These are phyloP conservation scores for Bombus picipes DNA, from an alignment of 1,140 invertebrate genomes.

Conservation along the genomic window DNA sequence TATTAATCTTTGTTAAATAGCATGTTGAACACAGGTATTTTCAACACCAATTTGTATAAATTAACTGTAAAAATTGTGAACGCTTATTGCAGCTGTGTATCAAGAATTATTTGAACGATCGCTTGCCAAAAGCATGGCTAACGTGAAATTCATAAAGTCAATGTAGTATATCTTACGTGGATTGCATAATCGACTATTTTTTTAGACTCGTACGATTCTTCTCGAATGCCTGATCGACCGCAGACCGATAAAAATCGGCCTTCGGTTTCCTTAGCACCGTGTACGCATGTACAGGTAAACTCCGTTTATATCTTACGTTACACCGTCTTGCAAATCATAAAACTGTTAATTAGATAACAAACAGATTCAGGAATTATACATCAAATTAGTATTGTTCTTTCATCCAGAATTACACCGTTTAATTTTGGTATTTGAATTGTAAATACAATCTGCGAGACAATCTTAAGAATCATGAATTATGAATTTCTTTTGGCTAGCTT, in stretches of 20 bases:
- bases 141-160: neutral
- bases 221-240: neutral
- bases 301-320: neutral
- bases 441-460: neutral
- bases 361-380: neutral
- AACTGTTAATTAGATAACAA: neutral
- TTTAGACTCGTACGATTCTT: neutral
- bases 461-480: neutral
- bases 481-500: neutral
- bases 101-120: too few species aligned
- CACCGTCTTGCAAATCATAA: too few species aligned
- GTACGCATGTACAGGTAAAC: neutral
- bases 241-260: neutral
- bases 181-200: constrained; percentile 1
- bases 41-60: neutral
- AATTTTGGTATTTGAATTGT: neutral
- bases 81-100: too few species aligned
- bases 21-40: neutral
- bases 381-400: neutral
- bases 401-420: neutral
- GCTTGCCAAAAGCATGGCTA: neutral
- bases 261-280: neutral
- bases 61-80: neutral
- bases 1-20: neutral
- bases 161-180: too few species aligned